Base-by-base conservation (phyloP, 2,113 vertebrate genomes). In the Atrichornis clamosus region DNA sequence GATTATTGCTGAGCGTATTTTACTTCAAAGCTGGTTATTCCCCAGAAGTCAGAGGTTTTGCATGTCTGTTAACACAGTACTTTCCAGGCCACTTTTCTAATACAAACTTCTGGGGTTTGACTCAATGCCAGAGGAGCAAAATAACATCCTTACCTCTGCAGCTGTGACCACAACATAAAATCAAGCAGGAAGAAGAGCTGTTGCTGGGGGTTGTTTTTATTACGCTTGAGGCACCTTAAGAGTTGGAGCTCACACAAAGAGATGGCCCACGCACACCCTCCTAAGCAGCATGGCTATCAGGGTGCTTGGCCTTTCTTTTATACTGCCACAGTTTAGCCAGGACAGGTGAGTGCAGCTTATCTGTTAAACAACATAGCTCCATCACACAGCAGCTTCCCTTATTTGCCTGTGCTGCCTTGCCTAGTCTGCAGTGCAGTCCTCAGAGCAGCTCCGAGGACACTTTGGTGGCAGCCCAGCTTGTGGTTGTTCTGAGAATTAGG, bases 11-110 rank as follows among this genome's bases (percentile, higher is more conserved):
- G 86, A 69, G 67, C 3, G 1, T 89, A 59, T 95, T 96, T 95
- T 41, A 93, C 82, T 91, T 96, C 74, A 95, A 94, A 94, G 94
- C 81, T 80, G 41, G 81, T 93, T 92, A 92, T 95, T 91, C 84
- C 73, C 89, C 65, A 84, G 87, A 93, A 95, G 82, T 95, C 84
- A 63, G 63, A 79, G 76, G 84, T 68, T 90, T 95, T 87, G 72
- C 60, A 42, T 52, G 53, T 77, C 76, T 87, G 35, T 84, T 93
- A 65, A 63, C 67, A 53, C 0, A 87, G 63, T 74, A 87, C 89
- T 96, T 96, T 80, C 72, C 72, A 79, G 63, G 35, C 75, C 37
- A 52, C 79, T 88, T 94, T 86, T 89, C 76, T 74, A 50, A 81
- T 20, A 92, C 64, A 84, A 87, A 78, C 80, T 93, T 96, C 35